These are phyloP conservation scores for Lepidocyrtoides sp. DNA, from an alignment of 2,888 invertebrate species.

Conservation along the genomic window DNA sequence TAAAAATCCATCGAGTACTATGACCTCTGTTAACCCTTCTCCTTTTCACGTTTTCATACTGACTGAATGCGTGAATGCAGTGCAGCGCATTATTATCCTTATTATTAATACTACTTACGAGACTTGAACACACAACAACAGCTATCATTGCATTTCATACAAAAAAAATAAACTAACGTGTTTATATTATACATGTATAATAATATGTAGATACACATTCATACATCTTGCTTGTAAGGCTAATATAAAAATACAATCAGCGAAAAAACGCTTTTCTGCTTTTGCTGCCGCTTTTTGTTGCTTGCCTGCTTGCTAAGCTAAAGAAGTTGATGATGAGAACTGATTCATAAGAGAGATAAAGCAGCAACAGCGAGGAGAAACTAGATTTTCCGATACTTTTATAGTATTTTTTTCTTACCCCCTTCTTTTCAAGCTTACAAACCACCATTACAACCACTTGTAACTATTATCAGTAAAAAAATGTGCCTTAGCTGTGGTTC, in stretches of 20 bases:
- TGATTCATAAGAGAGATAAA: constrained; percentile 64
- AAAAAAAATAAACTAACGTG: neutral
- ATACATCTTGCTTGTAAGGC: neutral
- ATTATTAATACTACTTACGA: neutral
- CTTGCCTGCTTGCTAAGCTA: constrained; percentile 11
- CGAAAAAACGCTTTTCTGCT: neutral
- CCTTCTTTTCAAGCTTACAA: constrained; percentile 20
- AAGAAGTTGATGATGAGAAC: constrained; percentile 65
- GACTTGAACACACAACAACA: constrained; percentile 11
- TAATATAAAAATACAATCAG: constrained; percentile 30
- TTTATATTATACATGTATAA: neutral
- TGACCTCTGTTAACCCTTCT: constrained; percentile 80
- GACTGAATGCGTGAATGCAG: constrained; percentile 9
- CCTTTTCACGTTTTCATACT: constrained; percentile 62
- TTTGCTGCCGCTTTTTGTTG: neutral
- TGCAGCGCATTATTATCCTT: constrained; percentile 40
- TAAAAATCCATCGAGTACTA: constrained; percentile 75
- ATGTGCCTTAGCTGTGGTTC: neutral
- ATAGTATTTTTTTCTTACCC: constrained; percentile 7
- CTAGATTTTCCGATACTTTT: constrained; percentile 72
- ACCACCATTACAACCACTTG: constrained; percentile 6
- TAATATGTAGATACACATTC: constrained; percentile 8
- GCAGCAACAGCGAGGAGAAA: constrained; percentile 59
- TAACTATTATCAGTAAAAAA: neutral
- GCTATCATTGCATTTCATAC: constrained; percentile 15